A percentile compares a stretch with the other conserved stretches of the same genome.
Evolutionary conservation across 2,797 vertebrate species (phyloP).

Genomic region (Molossus alvarezi): DNA sequence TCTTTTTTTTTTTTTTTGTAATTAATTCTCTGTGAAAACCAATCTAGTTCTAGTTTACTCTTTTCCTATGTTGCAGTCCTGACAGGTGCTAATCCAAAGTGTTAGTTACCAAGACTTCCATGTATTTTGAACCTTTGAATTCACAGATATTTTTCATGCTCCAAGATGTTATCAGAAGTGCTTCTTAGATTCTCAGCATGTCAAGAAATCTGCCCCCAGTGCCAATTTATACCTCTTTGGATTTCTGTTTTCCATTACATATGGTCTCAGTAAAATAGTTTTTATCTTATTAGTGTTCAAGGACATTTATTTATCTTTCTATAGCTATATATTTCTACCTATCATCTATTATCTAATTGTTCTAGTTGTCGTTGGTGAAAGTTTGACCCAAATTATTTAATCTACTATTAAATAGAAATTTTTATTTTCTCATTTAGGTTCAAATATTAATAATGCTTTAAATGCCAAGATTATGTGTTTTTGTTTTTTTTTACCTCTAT

Average conservation of each 20-base stretch:
- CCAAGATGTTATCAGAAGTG: neutral
- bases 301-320: neutral
- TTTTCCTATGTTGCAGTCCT: neutral
- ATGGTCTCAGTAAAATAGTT: neutral
- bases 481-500: neutral
- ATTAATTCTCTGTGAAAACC: neutral
- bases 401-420: constrained; percentile 16
- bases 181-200: neutral
- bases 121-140: neutral
- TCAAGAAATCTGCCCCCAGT: neutral
- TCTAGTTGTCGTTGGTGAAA: neutral
- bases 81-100: too few species aligned
- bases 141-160: neutral
- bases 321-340: neutral
- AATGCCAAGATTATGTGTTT: neutral
- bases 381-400: neutral
- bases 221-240: neutral
- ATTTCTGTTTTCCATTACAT: neutral
- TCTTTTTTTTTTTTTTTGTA: neutral
- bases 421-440: neutral
- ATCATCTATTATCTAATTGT: neutral
- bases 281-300: neutral
- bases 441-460: neutral
- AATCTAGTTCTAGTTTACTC: neutral
- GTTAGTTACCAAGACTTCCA: neutral